These are phyloP conservation scores for Panthera leo DNA, from an alignment of 2,113 vertebrate species.

Conservation along the genomic window DNA sequence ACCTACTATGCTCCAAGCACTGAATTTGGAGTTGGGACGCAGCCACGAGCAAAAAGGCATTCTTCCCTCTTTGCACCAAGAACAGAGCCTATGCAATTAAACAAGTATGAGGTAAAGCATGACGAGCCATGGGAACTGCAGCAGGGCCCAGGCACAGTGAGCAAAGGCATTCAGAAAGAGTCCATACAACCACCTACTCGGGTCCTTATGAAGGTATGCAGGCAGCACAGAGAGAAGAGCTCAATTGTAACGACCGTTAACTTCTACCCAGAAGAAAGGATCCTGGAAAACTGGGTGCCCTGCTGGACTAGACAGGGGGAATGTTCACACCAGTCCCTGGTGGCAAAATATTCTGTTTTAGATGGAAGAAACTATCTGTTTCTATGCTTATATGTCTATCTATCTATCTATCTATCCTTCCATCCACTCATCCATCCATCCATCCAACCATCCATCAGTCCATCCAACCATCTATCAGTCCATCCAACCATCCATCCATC, in stretches of 20 bases:
- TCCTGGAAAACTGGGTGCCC: neutral
- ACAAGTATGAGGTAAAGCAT: rapidly evolving
- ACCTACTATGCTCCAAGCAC: no score
- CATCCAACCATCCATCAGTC: neutral
- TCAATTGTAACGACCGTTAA: rapidly evolving
- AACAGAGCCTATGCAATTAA: neutral
- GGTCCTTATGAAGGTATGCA: neutral
- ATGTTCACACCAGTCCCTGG: no score
- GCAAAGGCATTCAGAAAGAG: neutral
- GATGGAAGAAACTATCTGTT: neutral
- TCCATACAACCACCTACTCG: rapidly evolving
- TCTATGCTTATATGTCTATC: neutral
- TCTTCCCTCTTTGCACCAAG: neutral
- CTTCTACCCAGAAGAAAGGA: neutral
- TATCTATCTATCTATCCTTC: no score
- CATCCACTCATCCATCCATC: neutral
- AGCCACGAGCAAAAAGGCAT: neutral
- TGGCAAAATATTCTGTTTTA: neutral
- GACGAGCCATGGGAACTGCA: rapidly evolving
- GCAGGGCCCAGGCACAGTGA: neutral
- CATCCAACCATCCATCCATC: no score
- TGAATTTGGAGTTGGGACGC: no score
- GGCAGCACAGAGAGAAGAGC: rapidly evolving
- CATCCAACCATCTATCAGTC: neutral
- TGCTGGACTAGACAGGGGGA: neutral